These are phyloP conservation scores for Scaptomyza caliginosa DNA, from an alignment of 2,888 invertebrate genomes.

Conservation along the genomic window DNA sequence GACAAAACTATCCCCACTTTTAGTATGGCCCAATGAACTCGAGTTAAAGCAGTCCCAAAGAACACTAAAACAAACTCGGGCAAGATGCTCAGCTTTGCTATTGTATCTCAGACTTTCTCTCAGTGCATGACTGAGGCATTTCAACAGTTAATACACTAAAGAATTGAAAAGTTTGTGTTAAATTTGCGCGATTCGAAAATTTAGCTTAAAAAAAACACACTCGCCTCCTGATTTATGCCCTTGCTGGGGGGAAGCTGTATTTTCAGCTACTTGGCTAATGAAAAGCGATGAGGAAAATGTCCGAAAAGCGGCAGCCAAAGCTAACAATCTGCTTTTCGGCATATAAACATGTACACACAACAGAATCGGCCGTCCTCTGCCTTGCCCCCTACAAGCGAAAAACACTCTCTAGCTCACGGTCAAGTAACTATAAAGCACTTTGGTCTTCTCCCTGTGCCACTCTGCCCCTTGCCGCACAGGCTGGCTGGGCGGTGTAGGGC, in stretches of 20 bases:
- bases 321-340: conserved; percentile 42
- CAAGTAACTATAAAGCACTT: conserved; percentile 67
- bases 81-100: background rate
- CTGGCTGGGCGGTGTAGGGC: background rate
- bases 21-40: background rate
- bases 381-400: background rate
- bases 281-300: conserved; percentile 44
- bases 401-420: conserved; percentile 15
- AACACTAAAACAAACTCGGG: background rate
- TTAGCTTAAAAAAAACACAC: conserved; percentile 13
- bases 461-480: no score
- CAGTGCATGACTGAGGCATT: conserved; percentile 5
- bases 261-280: conserved; percentile 35
- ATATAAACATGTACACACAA: conserved; percentile 41
- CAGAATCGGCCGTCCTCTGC: background rate
- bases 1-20: conserved; percentile 33
- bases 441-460: conserved; percentile 26
- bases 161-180: conserved; percentile 39
- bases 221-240: conserved; percentile 45
- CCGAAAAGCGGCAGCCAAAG: conserved; percentile 42
- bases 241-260: conserved; percentile 12
- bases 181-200: conserved; percentile 30
- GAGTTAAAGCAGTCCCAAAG: background rate
- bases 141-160: conserved; percentile 36
- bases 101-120: background rate